A percentile compares a stretch with the other conserved stretches of the same genome.
These are phyloP conservation scores for Eupsilia transversa DNA, from an alignment of 2,888 invertebrate genomes.

Conservation along the genomic window DNA sequence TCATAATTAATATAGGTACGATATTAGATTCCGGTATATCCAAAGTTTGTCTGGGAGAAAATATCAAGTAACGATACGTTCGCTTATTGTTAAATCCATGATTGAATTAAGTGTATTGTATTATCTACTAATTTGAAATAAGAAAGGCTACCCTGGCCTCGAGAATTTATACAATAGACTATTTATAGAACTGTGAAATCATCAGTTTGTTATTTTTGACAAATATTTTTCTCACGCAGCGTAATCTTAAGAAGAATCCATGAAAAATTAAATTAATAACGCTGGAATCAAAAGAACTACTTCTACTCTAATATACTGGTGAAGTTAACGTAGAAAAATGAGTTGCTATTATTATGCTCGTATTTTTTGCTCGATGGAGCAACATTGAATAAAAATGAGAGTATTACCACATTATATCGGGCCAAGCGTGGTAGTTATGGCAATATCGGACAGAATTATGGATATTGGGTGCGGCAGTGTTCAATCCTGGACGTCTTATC, in stretches of 20 bases:
- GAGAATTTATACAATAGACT: background rate
- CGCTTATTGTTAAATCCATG: background rate
- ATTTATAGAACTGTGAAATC: background rate
- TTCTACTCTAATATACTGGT: conserved; percentile 11
- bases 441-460: conserved; percentile 52
- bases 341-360: conserved; percentile 39
- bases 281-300: conserved; percentile 6
- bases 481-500: conserved; percentile 39
- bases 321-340: conserved; percentile 29
- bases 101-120: background rate
- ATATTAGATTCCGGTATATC: background rate
- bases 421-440: conserved; percentile 43
- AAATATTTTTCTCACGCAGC: background rate
- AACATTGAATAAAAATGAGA: conserved; percentile 59
- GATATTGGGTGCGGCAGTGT: conserved; percentile 46
- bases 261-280: conserved; percentile 1
- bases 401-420: conserved; percentile 52
- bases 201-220: conserved; percentile 2
- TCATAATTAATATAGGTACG: background rate
- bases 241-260: background rate
- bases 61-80: background rate
- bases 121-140: conserved; percentile 6
- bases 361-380: conserved; percentile 48
- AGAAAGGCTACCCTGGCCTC: background rate
- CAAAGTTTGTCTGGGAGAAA: background rate